These are phyloP conservation scores for Coilia nasus DNA, from an alignment of 2,797 vertebrate species.

Conservation along the genomic window DNA sequence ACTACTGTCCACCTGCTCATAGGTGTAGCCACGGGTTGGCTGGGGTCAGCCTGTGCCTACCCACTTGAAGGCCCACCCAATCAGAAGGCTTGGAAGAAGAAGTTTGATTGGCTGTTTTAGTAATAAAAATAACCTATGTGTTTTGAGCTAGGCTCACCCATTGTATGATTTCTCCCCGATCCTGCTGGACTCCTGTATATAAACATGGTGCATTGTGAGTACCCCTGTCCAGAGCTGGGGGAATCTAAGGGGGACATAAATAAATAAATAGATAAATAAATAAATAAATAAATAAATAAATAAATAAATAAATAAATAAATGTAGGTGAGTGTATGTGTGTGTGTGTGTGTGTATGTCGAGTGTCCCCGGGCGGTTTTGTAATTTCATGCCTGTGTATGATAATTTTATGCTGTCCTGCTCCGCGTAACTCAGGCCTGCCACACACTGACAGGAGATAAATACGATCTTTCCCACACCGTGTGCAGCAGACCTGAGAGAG, in stretches of 20 bases:
- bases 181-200: too few species aligned
- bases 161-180: too few species aligned
- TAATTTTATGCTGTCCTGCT: conserved; percentile 99
- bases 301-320: not conserved
- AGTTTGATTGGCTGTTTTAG: too few species aligned
- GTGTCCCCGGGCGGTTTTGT: conserved; percentile 97
- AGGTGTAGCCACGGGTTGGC: too few species aligned
- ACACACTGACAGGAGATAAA: conserved; percentile 99
- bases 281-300: conserved; percentile 74
- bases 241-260: not conserved
- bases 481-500: conserved; percentile 82
- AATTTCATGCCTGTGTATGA: conserved; percentile 99
- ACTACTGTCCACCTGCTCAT: too few species aligned
- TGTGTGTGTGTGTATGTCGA: conserved; percentile 79
- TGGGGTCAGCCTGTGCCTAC: too few species aligned
- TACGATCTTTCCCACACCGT: conserved; percentile 94
- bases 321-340: conserved; percentile 33
- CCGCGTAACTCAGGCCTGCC: conserved; percentile 99
- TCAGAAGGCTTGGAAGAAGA: too few species aligned
- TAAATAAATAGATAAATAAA: conserved; percentile 64
- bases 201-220: too few species aligned
- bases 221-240: not conserved
- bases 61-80: too few species aligned
- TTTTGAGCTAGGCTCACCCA: too few species aligned
- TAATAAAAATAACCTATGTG: too few species aligned